A percentile compares a stretch with the other conserved stretches of the same genome.
Evolutionary conservation across 2,888 invertebrate genomes (phyloP).

Genomic region (Steromphala cineraria): DNA sequence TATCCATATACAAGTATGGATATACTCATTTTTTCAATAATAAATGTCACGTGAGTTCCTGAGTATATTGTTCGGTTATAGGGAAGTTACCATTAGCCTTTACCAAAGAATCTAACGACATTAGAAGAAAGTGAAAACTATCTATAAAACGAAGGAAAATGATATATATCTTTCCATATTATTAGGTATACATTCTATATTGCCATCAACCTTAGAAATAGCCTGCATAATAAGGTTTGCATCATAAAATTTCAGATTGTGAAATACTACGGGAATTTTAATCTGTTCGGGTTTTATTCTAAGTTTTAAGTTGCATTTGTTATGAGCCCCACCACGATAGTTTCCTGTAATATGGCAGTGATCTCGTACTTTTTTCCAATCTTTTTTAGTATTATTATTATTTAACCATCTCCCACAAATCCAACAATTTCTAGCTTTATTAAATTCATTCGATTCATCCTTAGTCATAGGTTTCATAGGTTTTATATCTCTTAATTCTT

Average conservation of each 20-base stretch:
- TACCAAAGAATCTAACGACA: not conserved
- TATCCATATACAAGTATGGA: not conserved
- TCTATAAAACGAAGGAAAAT: not conserved
- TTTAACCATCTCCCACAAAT: not conserved
- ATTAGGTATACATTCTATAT: not conserved
- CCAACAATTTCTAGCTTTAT: not conserved
- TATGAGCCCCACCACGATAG: not conserved
- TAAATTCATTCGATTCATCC: too few species aligned
- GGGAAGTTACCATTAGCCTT: not conserved
- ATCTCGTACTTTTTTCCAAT: not conserved
- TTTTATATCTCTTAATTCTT: too few species aligned
- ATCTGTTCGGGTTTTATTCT: not conserved
- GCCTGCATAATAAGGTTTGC: not conserved
- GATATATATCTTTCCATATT: not conserved
- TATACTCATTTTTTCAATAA: too few species aligned
- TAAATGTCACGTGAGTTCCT: not conserved
- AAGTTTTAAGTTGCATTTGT: not conserved
- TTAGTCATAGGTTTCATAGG: too few species aligned
- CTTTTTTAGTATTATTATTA: too few species aligned
- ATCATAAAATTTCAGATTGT: not conserved
- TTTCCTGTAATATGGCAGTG: not conserved
- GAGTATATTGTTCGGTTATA: not conserved
- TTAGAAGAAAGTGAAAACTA: not conserved
- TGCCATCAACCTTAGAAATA: not conserved
- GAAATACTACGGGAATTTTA: not conserved